phyloP scores from a whole-genome alignment of 2,888 invertebrate genomes.

The Aelia acuminata region DNA sequence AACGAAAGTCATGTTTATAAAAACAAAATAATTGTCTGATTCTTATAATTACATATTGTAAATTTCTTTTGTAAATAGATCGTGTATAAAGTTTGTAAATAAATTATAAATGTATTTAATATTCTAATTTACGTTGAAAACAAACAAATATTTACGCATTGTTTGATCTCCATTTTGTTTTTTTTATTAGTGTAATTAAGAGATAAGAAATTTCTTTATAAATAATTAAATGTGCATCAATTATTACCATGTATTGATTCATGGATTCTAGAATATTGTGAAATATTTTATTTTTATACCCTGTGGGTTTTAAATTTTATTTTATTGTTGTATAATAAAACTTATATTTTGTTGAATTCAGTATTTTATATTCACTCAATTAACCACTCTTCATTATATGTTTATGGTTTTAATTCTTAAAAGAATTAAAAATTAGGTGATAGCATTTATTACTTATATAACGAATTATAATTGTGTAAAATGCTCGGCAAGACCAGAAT shows the following conservation, averaged over 20 bases:
- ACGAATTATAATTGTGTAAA: neutral
- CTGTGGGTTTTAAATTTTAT: constrained; percentile 31
- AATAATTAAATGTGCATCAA: neutral
- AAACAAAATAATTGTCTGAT: neutral
- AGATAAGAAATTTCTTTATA: constrained; percentile 9
- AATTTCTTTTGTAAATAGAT: constrained; percentile 2
- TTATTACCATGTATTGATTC: neutral
- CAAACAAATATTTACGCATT: neutral
- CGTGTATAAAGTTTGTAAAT: constrained; percentile 35
- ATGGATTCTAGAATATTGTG: neutral
- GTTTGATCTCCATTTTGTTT: neutral
- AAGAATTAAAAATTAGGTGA: neutral
- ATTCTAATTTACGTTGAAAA: neutral
- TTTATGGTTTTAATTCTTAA: neutral
- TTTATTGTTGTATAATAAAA: constrained; percentile 30
- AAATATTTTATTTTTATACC: constrained; percentile 34
- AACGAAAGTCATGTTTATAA: neutral
- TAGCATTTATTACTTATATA: neutral
- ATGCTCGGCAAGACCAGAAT: neutral
- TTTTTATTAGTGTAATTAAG: neutral
- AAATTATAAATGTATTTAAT: constrained; percentile 2
- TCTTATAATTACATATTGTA: neutral
- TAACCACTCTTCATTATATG: neutral
- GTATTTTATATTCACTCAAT: neutral
- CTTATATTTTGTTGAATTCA: constrained; percentile 7